Conservation (phyloP, 2,113 vertebrate genomes). For the Corvus moneduloides region DNA sequence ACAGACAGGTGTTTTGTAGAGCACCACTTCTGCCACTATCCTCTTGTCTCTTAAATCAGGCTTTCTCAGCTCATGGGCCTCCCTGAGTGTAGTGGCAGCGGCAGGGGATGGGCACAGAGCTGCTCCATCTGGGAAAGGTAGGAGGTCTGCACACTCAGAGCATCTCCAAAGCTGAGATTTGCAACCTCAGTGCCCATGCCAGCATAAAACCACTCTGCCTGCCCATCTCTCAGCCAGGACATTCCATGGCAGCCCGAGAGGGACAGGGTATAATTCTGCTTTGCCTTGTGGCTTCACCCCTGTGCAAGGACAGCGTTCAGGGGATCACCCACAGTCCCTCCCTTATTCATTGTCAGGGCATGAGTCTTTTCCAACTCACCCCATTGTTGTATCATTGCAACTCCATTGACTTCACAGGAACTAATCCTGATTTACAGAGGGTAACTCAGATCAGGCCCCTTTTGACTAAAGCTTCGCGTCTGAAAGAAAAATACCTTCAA, state of each 20-base stretch:
- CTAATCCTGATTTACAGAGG: slow-evolving; percentile 64
- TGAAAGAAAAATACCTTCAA: slow-evolving; percentile 62
- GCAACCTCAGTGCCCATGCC: accelerated
- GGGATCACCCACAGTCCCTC: not conserved
- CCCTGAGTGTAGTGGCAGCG: accelerated
- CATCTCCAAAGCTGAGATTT: not conserved
- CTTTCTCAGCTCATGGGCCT: not conserved
- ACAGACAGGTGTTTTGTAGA: not conserved
- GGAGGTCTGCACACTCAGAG: not conserved
- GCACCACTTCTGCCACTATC: not conserved
- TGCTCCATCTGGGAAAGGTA: not conserved
- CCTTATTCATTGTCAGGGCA: not conserved
- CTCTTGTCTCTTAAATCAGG: not conserved
- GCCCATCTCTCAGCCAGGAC: not conserved
- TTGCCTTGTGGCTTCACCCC: not conserved
- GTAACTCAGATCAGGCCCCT: slow-evolving; percentile 52
- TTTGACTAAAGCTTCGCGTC: slow-evolving; percentile 57
- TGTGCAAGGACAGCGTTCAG: not conserved
- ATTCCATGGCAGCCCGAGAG: accelerated
- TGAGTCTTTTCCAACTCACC: not conserved
- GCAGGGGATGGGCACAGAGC: not conserved
- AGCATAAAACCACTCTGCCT: not conserved
- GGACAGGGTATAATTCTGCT: not conserved
- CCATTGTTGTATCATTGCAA: slow-evolving; percentile 1
- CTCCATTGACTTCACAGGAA: slow-evolving; percentile 47